These are phyloP conservation scores for Ryuthela nishihirai DNA, from an alignment of 2,888 invertebrate species.

Conservation along the genomic window DNA sequence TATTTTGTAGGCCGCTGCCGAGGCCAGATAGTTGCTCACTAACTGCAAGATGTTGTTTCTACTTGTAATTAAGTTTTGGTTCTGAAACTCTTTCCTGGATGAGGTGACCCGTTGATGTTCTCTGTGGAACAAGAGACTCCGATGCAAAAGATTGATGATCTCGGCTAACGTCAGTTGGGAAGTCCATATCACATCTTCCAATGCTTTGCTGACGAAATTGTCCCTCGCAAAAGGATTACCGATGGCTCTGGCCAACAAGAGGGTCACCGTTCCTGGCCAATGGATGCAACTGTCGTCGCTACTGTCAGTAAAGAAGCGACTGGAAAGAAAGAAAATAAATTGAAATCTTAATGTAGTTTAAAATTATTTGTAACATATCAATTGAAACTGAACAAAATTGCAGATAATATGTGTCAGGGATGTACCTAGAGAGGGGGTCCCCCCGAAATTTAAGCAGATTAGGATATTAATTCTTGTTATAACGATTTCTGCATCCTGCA, in stretches of 20 bases:
- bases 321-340: too few species aligned
- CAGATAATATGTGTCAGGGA: too few species aligned
- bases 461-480: too few species aligned
- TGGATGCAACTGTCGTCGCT: conserved; percentile 6
- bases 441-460: too few species aligned
- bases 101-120: conserved; percentile 7
- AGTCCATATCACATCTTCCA: conserved; percentile 26
- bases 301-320: too few species aligned
- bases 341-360: too few species aligned
- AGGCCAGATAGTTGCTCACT: conserved; percentile 12
- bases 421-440: too few species aligned
- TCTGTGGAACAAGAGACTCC: conserved; percentile 12
- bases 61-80: neutral
- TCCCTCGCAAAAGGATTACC: conserved; percentile 16
- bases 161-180: conserved; percentile 22
- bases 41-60: conserved; percentile 2
- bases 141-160: conserved; percentile 18
- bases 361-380: too few species aligned
- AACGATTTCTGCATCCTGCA: too few species aligned
- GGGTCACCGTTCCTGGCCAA: conserved; percentile 23
- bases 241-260: conserved; percentile 14
- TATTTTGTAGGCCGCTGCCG: conserved; percentile 7
- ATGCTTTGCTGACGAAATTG: conserved; percentile 17
- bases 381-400: too few species aligned
- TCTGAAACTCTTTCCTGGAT: neutral